phyloP scores from a whole-genome alignment of 1,140 invertebrate genomes.

The Muscidifurax raptorellus region DNA sequence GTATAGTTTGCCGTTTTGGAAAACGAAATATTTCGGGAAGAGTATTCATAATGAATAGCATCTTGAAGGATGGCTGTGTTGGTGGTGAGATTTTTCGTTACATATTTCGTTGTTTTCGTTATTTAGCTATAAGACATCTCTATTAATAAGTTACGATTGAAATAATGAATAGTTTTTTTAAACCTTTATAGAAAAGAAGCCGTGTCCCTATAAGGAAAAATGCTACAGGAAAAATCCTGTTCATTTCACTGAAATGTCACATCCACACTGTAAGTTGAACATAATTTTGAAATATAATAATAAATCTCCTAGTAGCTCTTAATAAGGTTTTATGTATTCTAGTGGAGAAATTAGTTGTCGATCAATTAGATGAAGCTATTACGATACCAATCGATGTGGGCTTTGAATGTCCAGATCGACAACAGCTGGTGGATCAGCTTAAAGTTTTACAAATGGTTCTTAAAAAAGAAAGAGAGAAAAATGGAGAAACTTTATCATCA shows the following conservation, averaged over 20 bases:
- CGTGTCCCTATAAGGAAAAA: constrained; percentile 66
- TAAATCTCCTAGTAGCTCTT: constrained; percentile 47
- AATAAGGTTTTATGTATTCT: constrained; percentile 56
- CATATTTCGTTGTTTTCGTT: background rate
- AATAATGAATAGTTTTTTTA: background rate
- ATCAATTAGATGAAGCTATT: constrained; percentile 60
- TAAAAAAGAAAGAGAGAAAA: constrained; percentile 61
- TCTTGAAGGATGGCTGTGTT: background rate
- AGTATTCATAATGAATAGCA: constrained; percentile 9
- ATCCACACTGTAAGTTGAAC: constrained; percentile 82
- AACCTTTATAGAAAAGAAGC: constrained; percentile 56
- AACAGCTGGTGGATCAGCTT: constrained; percentile 65
- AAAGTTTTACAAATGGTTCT: constrained; percentile 69
- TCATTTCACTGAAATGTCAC: constrained; percentile 87
- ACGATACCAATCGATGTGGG: constrained; percentile 62
- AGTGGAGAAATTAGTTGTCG: constrained; percentile 69
- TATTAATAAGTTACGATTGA: background rate
- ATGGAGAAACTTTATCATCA: background rate
- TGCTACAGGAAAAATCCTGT: constrained; percentile 90
- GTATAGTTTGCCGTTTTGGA: no score
- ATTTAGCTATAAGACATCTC: no score
- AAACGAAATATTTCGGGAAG: background rate
- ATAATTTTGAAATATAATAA: constrained; percentile 45
- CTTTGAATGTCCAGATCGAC: constrained; percentile 64
- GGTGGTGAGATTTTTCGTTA: constrained; percentile 14